Percentiles rank a stretch among this genome's conserved stretches.
These are phyloP conservation scores for Anguilla marmorata DNA, from an alignment of 2,797 vertebrate genomes.

Conservation along the genomic window DNA sequence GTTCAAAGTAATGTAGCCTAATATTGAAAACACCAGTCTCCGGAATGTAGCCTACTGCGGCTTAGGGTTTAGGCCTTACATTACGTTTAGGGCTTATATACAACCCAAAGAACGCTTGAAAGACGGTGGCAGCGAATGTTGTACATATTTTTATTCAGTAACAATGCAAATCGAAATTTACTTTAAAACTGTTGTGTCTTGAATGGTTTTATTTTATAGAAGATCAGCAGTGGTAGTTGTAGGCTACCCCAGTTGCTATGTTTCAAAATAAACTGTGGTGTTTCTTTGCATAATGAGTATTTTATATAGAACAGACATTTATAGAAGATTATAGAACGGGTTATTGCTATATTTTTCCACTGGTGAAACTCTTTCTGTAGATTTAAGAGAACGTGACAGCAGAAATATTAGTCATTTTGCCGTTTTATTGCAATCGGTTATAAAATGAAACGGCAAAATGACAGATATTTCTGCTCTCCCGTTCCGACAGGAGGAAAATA, in stretches of 20 bases:
- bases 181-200: not conserved
- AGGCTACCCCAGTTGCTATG: not conserved
- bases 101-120: not conserved
- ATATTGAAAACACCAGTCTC: not conserved
- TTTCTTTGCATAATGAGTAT: not conserved
- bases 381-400: no score
- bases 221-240: not conserved
- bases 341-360: no score
- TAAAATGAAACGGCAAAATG: no score
- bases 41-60: not conserved
- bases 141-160: not conserved
- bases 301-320: no score
- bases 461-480: no score
- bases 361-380: no score
- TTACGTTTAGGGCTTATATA: not conserved
- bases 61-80: not conserved
- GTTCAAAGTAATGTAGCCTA: not conserved
- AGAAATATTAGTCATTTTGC: no score
- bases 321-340: no score
- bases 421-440: no score
- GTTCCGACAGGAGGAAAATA: no score
- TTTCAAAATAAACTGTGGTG: not conserved
- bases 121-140: not conserved
- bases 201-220: not conserved
- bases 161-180: not conserved